phyloP scores from a whole-genome alignment of 2,113 vertebrate genomes.

The Bos indicus region DNA sequence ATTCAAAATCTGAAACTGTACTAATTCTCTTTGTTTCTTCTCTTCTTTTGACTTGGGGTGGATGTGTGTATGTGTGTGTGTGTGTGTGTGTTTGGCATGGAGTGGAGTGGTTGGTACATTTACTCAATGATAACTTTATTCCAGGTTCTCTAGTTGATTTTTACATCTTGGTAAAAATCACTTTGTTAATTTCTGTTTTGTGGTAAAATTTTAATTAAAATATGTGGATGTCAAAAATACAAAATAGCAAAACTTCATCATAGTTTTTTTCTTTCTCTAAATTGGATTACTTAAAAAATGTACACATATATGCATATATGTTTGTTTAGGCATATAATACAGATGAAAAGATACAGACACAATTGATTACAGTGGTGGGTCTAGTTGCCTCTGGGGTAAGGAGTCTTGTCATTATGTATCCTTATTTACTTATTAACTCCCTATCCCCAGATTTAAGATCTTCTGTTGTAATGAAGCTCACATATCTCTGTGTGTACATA shows the following conservation, averaged over 20 bases:
- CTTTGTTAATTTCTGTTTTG: neutral
- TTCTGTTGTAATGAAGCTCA: neutral
- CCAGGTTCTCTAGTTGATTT: neutral
- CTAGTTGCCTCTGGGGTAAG: neutral
- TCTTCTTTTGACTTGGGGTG: neutral
- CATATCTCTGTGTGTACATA: neutral
- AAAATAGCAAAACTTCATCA: neutral
- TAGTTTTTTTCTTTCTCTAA: neutral
- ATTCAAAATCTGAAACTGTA: neutral
- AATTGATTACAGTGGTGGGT: neutral
- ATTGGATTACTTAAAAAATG: neutral
- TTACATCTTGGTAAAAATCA: neutral
- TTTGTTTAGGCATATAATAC: neutral
- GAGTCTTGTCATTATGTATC: neutral
- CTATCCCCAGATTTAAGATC: neutral
- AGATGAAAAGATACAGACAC: neutral
- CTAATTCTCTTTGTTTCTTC: neutral
- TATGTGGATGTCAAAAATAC: neutral
- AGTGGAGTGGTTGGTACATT: neutral
- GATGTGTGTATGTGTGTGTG: neutral
- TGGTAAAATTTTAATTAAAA: slow-evolving; percentile 7
- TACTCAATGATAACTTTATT: neutral
- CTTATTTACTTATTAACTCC: neutral
- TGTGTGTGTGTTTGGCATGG: neutral
- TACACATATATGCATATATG: neutral